phyloP scores from a whole-genome alignment of 1,140 invertebrate species.

The Magallana angulata region DNA sequence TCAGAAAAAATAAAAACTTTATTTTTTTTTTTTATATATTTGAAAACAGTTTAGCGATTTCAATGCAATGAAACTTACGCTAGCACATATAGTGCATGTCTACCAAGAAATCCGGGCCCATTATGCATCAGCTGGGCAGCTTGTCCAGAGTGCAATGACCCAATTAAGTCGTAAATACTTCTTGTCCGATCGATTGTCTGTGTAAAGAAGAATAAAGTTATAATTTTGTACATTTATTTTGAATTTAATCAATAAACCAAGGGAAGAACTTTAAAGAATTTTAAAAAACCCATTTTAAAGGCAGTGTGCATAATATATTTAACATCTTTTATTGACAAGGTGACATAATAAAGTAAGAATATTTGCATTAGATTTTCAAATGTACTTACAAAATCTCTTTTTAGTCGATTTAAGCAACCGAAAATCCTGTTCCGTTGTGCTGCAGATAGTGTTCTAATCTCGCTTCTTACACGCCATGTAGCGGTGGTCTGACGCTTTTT shows the following conservation, averaged over 20 bases:
- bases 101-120: slow-evolving; percentile 50
- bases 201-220: background rate
- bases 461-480: background rate
- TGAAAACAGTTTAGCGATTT: background rate
- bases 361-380: too few species aligned
- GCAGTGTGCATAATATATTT: too few species aligned
- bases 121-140: slow-evolving; percentile 43
- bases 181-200: slow-evolving; percentile 27
- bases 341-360: too few species aligned
- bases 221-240: too few species aligned
- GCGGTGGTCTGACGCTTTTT: background rate
- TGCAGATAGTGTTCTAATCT: background rate
- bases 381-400: slow-evolving; percentile 19
- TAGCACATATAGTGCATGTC: slow-evolving; percentile 51
- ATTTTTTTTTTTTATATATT: background rate
- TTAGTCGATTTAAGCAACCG: slow-evolving; percentile 1
- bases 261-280: too few species aligned
- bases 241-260: too few species aligned
- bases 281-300: too few species aligned
- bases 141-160: slow-evolving; percentile 46
- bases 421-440: background rate
- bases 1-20: too few species aligned
- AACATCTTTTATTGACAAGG: too few species aligned
- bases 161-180: slow-evolving; percentile 51
- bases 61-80: slow-evolving; percentile 43